Percentiles rank a stretch among this genome's conserved stretches.
Evolutionary conservation across 2,797 vertebrate species (phyloP).

Genomic region (Toxotes lorentzi): DNA sequence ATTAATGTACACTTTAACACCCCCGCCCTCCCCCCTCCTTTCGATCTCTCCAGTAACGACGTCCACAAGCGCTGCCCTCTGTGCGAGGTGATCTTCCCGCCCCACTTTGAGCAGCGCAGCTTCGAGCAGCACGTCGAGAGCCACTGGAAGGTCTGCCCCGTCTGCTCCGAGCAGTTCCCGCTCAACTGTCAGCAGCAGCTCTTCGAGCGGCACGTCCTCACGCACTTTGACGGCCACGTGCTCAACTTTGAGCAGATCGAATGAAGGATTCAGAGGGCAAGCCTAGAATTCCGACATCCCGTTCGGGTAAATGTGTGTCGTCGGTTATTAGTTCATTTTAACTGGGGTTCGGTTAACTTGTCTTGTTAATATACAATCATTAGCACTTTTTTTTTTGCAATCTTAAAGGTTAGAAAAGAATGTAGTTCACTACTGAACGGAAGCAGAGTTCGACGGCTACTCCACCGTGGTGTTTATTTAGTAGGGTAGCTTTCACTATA

Average conservation of each 20-base stretch:
- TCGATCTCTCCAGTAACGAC: constrained; percentile 84
- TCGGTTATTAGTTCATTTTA: constrained; percentile 51
- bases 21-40: accelerated
- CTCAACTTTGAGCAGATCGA: constrained; percentile 93
- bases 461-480: constrained; percentile 29
- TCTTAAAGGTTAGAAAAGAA: constrained; percentile 53
- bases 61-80: constrained; percentile 96
- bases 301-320: constrained; percentile 32
- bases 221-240: constrained; percentile 95
- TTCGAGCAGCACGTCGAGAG: constrained; percentile 98
- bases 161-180: constrained; percentile 97
- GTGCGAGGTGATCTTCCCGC: constrained; percentile 96
- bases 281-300: neutral
- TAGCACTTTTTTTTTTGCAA: constrained; percentile 66
- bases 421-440: constrained; percentile 45
- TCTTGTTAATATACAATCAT: constrained; percentile 64
- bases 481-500: constrained; percentile 35
- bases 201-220: constrained; percentile 96
- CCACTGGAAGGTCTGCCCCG: constrained; percentile 98
- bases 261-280: constrained; percentile 31
- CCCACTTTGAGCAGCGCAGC: constrained; percentile 96
- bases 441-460: constrained; percentile 26
- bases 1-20: neutral
- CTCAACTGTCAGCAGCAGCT: constrained; percentile 94
- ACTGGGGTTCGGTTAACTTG: constrained; percentile 37